These are phyloP conservation scores for Dynastes grantii DNA, from an alignment of 2,888 invertebrate species.

Conservation along the genomic window DNA sequence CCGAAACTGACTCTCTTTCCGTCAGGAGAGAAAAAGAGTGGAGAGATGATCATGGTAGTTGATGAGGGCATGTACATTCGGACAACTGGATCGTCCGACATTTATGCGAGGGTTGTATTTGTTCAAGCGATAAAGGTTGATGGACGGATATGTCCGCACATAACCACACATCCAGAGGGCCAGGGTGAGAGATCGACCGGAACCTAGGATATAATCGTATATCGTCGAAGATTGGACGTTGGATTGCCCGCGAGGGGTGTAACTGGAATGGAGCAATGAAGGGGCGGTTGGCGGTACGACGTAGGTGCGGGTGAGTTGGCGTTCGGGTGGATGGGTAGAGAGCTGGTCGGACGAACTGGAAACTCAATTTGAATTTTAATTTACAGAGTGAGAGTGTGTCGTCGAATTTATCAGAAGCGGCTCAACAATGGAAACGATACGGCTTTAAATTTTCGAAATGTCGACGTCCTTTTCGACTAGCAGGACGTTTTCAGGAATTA, in stretches of 20 bases:
- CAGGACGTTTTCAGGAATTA: constrained; percentile 36
- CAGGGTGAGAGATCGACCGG: constrained; percentile 69
- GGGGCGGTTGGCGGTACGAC: constrained; percentile 55
- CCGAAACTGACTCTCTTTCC: constrained; percentile 28
- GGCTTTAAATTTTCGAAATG: constrained; percentile 47
- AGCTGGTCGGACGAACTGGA: constrained; percentile 43
- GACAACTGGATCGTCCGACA: constrained; percentile 63
- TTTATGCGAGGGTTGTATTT: constrained; percentile 69
- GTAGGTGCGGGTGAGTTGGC: constrained; percentile 54
- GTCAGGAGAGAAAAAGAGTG: constrained; percentile 45
- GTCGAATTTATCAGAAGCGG: constrained; percentile 65
- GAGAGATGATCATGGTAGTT: constrained; percentile 48
- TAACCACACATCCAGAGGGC: constrained; percentile 67
- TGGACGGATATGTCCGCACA: constrained; percentile 71
- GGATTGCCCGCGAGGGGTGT: constrained; percentile 60
- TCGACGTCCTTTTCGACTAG: constrained; percentile 30
- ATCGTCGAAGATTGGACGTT: constrained; percentile 71
- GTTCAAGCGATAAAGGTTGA: constrained; percentile 71
- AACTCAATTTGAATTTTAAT: constrained; percentile 71
- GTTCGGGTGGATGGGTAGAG: constrained; percentile 20
- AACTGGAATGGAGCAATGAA: constrained; percentile 58
- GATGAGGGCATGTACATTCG: constrained; percentile 50
- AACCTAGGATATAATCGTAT: constrained; percentile 70
- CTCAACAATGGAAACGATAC: constrained; percentile 57
- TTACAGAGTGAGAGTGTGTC: constrained; percentile 67